phyloP scores from a whole-genome alignment of 2,797 vertebrate species.

The Diplodus sargus region DNA sequence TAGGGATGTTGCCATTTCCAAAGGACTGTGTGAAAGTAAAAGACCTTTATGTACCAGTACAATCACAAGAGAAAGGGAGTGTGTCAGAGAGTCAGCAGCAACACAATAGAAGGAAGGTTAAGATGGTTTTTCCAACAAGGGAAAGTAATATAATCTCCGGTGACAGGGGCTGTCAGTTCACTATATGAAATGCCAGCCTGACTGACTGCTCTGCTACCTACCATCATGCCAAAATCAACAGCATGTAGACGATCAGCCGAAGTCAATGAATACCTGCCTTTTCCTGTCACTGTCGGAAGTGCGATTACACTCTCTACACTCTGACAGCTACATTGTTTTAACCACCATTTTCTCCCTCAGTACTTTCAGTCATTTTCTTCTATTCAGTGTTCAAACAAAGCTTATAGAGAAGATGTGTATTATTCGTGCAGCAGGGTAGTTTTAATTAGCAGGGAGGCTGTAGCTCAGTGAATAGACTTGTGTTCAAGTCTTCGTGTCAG shows the following conservation, averaged over 20 bases:
- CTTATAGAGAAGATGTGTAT: not conserved
- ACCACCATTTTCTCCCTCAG: not conserved
- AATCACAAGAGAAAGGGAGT: conserved; percentile 33
- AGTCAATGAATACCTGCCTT: conserved; percentile 33
- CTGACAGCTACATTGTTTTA: conserved; percentile 46
- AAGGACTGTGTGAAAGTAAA: conserved; percentile 22
- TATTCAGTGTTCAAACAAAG: conserved; percentile 16
- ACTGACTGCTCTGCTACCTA: conserved; percentile 32
- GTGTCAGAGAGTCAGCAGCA: conserved; percentile 41
- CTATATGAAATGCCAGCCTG: conserved; percentile 21
- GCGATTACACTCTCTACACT: conserved; percentile 6
- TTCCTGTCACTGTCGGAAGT: conserved; percentile 36
- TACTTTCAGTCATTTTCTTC: conserved; percentile 13
- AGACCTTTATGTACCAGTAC: not conserved
- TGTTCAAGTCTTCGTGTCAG: not conserved
- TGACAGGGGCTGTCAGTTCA: conserved; percentile 63
- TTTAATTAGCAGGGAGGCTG: not conserved
- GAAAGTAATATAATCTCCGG: conserved; percentile 61
- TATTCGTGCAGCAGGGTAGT: not conserved
- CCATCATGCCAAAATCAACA: conserved; percentile 67
- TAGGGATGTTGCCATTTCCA: conserved; percentile 9
- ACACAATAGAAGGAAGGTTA: conserved; percentile 74
- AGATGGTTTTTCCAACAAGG: conserved; percentile 53
- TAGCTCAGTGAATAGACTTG: not conserved
- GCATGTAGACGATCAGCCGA: conserved; percentile 19